A percentile compares a stretch with the other conserved stretches of the same genome.
phyloP scores from a whole-genome alignment of 1,140 invertebrate genomes.

The Drosophila tani region DNA sequence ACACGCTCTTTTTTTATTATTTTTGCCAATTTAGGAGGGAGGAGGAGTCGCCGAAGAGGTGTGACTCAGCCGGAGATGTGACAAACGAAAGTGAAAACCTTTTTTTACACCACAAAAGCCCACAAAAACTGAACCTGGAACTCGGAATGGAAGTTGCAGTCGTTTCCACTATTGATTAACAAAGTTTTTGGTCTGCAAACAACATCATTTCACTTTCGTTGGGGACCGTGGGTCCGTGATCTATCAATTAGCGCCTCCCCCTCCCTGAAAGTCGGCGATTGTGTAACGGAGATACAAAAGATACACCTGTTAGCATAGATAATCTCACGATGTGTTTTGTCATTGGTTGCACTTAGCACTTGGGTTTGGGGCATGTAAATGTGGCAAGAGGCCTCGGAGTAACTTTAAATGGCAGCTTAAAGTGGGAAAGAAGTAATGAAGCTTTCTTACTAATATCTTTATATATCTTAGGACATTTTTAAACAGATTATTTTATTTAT shows the following conservation, averaged over 20 bases:
- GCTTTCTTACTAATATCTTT: not conserved
- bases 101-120: not conserved
- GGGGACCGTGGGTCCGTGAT: constrained; percentile 18
- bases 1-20: constrained; percentile 16
- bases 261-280: constrained; percentile 14
- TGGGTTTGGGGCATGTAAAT: not conserved
- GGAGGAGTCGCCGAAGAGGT: not conserved
- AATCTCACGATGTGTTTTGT: constrained; percentile 24
- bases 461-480: not conserved
- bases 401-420: not conserved
- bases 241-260: constrained; percentile 37
- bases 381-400: not conserved
- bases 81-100: constrained; percentile 53
- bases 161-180: constrained; percentile 37
- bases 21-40: constrained; percentile 21
- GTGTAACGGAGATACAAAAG: constrained; percentile 20
- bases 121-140: constrained; percentile 18
- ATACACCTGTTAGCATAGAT: not conserved
- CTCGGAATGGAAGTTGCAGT: not conserved
- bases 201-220: constrained; percentile 54
- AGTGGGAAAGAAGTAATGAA: not conserved
- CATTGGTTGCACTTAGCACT: constrained; percentile 19
- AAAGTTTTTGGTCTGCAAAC: constrained; percentile 13
- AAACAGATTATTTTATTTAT: not conserved
- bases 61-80: constrained; percentile 41